Conservation (phyloP, 1,140 invertebrate genomes). For the Drosophila triauraria region DNA sequence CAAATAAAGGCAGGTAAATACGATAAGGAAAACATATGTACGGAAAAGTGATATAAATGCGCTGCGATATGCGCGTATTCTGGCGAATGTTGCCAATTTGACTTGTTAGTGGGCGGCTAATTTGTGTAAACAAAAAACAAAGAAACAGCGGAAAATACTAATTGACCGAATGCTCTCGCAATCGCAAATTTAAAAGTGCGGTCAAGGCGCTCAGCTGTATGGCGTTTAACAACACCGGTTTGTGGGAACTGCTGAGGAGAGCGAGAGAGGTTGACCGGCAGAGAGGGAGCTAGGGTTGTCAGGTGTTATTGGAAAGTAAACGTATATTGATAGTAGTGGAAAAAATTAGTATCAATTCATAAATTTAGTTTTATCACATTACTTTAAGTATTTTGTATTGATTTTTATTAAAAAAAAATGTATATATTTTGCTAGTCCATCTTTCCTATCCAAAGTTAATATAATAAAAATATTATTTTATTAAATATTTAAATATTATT, state of each 20-base stretch:
- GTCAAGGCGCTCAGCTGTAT: conserved; percentile 54
- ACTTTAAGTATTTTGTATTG: too few species aligned
- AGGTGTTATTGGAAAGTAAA: background rate
- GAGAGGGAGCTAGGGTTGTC: conserved; percentile 34
- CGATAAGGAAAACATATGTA: conserved; percentile 42
- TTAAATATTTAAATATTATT: too few species aligned
- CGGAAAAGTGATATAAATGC: conserved; percentile 42
- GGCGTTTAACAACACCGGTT: conserved; percentile 57
- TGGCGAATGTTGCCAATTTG: conserved; percentile 28
- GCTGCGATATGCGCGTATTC: conserved; percentile 21
- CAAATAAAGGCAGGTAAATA: conserved; percentile 23
- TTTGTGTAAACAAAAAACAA: conserved; percentile 40
- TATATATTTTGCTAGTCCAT: too few species aligned
- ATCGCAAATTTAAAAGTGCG: conserved; percentile 20
- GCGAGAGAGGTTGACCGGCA: conserved; percentile 2
- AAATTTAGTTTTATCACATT: too few species aligned
- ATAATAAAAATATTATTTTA: too few species aligned
- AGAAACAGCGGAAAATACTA: conserved; percentile 21
- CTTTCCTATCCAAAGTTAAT: too few species aligned
- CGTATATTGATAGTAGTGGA: too few species aligned
- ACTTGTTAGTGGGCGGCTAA: conserved; percentile 34
- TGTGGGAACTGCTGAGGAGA: background rate
- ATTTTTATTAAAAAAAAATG: too few species aligned
- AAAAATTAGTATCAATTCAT: too few species aligned
- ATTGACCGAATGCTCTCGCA: conserved; percentile 31